Evolutionary conservation across 1,140 invertebrate species (phyloP).

Genomic region (Brachionus rubens): DNA sequence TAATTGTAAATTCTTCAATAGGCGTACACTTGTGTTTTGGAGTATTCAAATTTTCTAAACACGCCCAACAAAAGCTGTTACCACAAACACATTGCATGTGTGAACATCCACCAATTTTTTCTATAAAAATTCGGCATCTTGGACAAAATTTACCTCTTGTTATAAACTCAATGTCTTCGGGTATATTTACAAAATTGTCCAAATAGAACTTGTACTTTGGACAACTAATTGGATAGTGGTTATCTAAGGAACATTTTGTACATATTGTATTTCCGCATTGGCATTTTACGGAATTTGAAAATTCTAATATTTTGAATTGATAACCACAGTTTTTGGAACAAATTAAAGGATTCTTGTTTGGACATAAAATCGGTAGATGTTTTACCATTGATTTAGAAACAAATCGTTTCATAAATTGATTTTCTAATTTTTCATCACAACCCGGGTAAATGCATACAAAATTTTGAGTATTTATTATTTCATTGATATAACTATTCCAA

Average conservation of each 20-base stretch:
- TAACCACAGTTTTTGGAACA: not conserved
- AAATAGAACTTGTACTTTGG: not conserved
- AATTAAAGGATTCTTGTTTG: not conserved
- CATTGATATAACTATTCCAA: not conserved
- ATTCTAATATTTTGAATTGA: not conserved
- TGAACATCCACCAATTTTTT: constrained; percentile 32
- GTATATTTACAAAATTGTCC: not conserved
- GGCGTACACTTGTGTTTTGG: too few relatives aligned
- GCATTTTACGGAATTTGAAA: too few relatives aligned
- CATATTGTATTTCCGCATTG: not conserved
- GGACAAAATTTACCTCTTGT: constrained; percentile 32
- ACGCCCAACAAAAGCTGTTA: not conserved
- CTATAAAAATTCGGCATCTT: not conserved
- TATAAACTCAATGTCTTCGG: not conserved
- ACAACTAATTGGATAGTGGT: not conserved
- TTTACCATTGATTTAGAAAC: not conserved
- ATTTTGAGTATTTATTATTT: not conserved
- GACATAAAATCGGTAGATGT: not conserved
- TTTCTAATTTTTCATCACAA: not conserved
- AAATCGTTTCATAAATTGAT: not conserved
- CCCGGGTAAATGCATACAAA: not conserved
- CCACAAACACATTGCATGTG: constrained; percentile 39
- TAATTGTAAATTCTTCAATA: too few relatives aligned
- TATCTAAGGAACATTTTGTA: not conserved
- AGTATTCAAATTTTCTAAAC: too few relatives aligned